Conservation (phyloP, 2,113 vertebrate genomes). For the Seriola dumerili region DNA sequence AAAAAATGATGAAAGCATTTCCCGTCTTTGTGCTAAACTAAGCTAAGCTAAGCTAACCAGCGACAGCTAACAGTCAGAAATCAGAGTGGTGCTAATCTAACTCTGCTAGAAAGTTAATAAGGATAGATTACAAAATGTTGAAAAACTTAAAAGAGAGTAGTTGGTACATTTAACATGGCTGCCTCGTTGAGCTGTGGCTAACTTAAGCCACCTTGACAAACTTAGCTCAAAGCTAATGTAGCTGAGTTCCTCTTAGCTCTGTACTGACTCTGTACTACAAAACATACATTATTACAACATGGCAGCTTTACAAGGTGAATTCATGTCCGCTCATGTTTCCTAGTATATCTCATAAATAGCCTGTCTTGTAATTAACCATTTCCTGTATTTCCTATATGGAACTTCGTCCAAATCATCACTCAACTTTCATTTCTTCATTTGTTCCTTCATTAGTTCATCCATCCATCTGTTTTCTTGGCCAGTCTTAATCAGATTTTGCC, state of each 20-base stretch:
- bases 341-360: neutral
- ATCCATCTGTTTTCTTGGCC: slow-evolving; percentile 73
- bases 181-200: neutral
- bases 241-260: neutral
- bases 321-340: slow-evolving; percentile 9
- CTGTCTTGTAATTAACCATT: neutral
- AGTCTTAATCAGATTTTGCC: slow-evolving; percentile 56
- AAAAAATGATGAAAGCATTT: neutral
- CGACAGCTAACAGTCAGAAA: neutral
- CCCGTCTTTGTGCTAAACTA: neutral
- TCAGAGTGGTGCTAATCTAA: neutral
- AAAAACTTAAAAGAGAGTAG: neutral
- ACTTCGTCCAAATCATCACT: slow-evolving; percentile 35
- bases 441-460: slow-evolving; percentile 66
- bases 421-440: slow-evolving; percentile 58
- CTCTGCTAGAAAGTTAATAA: neutral
- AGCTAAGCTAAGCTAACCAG: neutral
- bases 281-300: neutral
- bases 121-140: neutral
- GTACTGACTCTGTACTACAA: neutral
- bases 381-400: slow-evolving; percentile 28
- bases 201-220: neutral
- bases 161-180: neutral
- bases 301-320: neutral
- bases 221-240: neutral